Base-by-base conservation (phyloP, 2,113 vertebrate species). In the Zootoca vivipara region DNA sequence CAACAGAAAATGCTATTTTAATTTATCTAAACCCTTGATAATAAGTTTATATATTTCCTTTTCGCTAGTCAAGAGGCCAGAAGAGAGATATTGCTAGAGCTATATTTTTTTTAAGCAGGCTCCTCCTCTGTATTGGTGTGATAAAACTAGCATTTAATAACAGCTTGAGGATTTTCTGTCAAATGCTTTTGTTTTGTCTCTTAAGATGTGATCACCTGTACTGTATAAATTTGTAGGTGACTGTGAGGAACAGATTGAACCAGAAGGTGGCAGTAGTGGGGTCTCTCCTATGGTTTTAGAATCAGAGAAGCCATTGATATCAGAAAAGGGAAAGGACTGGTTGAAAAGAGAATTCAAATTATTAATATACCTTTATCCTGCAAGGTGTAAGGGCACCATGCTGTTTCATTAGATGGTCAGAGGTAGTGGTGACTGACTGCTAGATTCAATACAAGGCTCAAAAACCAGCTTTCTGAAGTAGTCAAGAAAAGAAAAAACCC, bases 131-230 rank as follows among this genome's bases (percentile, higher is more conserved):
- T 46, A n/a, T 42, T 85, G 12, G 40, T 0, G 1, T 93, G 87
- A 73, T 58, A 85, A 85, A 89, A 74, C 65, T 79, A 38, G 20
- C 58, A 33, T 72, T 92, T 83, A 79, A 62, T 75, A 69, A 69
- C 85, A 82, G 26, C 42, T 42, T 83, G 8, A 40, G 52, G 24
- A 70, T 90, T 70, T 46, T 70, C 33, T 78, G 70, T 85, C 69
- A 56, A 33, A 35, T 74, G 16, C 35, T 8, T 12, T 70, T 80
- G 10, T 89, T 89, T 78, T n/a, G 33, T 33, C 30, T 38, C n/a
- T 73, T 26, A 2, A 46, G 67, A 64, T n/a, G 52, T 6, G 82
- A 81, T 9, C 33, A 83, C 5, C 38, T 80, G 80, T 30, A 85
- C 52, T 40, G 30, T 3, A 9, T 82, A 46, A 65, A 40, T 62